phyloP scores from a whole-genome alignment of 2,113 vertebrate genomes.

The Clinocottus analis region DNA sequence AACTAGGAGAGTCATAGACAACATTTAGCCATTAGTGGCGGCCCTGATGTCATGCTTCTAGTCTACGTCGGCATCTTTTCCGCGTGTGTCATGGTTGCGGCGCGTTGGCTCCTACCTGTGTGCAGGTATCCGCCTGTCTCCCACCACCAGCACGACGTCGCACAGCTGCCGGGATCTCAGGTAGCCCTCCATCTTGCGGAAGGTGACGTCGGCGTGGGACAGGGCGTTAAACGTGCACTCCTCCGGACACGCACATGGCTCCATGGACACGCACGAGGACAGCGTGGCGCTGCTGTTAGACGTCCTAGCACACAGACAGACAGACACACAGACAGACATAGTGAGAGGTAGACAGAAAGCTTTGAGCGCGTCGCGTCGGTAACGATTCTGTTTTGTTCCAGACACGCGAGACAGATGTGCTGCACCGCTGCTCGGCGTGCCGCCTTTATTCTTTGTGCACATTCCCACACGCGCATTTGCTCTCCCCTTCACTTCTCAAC shows the following conservation, averaged over 20 bases:
- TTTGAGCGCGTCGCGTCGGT: conserved; percentile 45
- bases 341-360: conserved; percentile 43
- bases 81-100: neutral
- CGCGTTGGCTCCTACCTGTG: conserved; percentile 87
- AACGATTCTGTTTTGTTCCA: conserved; percentile 25
- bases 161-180: conserved; percentile 93
- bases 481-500: conserved; percentile 45
- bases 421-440: conserved; percentile 38
- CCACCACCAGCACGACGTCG: conserved; percentile 94
- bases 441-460: conserved; percentile 26
- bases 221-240: conserved; percentile 93
- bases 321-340: conserved; percentile 39
- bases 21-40: neutral
- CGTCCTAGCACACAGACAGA: conserved; percentile 79
- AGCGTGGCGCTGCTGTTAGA: conserved; percentile 92
- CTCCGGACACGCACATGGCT: conserved; percentile 91
- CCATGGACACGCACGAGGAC: conserved; percentile 92
- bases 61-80: neutral
- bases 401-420: conserved; percentile 44
- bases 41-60: no score
- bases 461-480: conserved; percentile 42
- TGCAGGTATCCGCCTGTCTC: conserved; percentile 95
- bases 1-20: neutral
- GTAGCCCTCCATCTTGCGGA: conserved; percentile 98
- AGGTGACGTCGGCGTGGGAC: conserved; percentile 94